phyloP scores from a whole-genome alignment of 2,888 invertebrate species.

The Rhogogaster chlorosoma region DNA sequence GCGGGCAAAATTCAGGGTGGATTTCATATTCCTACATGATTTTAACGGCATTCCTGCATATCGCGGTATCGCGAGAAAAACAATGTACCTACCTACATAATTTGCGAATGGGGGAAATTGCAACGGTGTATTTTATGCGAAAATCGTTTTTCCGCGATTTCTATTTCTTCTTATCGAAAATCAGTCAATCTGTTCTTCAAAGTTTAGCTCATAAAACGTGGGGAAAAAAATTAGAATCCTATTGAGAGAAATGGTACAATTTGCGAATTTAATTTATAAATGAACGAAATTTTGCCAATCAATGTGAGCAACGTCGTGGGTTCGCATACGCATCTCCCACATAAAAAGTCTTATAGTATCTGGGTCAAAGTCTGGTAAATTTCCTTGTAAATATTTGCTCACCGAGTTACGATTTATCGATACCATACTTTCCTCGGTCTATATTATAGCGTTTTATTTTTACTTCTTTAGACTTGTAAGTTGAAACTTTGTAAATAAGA shows the following conservation, averaged over 20 bases:
- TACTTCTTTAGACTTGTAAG: background rate
- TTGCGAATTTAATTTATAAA: too few relatives aligned
- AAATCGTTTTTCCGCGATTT: background rate
- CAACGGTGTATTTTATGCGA: background rate
- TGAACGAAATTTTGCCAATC: too few relatives aligned
- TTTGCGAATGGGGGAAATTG: background rate
- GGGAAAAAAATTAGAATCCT: too few relatives aligned
- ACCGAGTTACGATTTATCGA: constrained; percentile 30
- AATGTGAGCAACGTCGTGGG: too few relatives aligned
- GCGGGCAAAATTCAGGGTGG: background rate
- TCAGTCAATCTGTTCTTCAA: background rate
- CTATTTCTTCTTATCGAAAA: background rate
- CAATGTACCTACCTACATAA: background rate
- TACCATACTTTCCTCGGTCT: background rate
- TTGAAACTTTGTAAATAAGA: constrained; percentile 21
- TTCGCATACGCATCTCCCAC: background rate
- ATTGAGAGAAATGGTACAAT: too few relatives aligned
- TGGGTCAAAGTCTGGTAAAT: constrained; percentile 19
- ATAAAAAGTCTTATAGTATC: background rate
- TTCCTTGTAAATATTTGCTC: constrained; percentile 17
- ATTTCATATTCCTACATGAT: background rate
- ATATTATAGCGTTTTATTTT: background rate
- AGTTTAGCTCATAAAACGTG: too few relatives aligned
- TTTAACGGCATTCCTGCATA: background rate
- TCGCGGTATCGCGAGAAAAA: background rate